Base-by-base conservation (phyloP, 2,113 vertebrate species). In the Podilymbus podiceps region DNA sequence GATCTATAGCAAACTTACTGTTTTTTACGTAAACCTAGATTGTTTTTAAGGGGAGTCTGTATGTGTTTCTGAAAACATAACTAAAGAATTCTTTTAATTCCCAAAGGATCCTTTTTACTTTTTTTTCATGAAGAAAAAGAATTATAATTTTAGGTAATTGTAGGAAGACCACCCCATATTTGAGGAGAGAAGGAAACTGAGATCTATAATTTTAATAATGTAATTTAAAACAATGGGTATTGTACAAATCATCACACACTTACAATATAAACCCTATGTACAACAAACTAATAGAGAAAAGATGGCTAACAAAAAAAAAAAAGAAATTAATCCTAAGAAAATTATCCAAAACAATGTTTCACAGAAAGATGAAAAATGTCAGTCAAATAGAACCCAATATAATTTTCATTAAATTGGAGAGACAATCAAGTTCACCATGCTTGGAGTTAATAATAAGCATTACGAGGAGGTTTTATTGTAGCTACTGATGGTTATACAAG, bases 321-420 rank as follows among this genome's bases (percentile, higher is more conserved):
- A 8, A 31, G 17, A 93, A 95, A 96, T 64, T 44, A 94, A 87
- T 90, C 69, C 19, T 25, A 44, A 78, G 40, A 1, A 85, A 88
- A 93, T 94, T 67, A 88, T 46, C 40, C 78, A 81, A 88, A 96
- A 64, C 8, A 28, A 40, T 15, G 5, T 71, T 89, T 92, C 72
- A 83, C 10, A 87, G 49, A 87, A 81, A 80, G 73, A 33, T 69
- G 69, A 66, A 90, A 91, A 88, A 80, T 6, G 17, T 92, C 82
- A 80, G 12, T 95, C 80, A 91, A 94, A 91, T 55, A 91, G 35
- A 97, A 96, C 27, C 33, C 47, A 96, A 72, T 62, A 84, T 60
- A 71, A 82, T 94, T 97, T 97, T 97, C 84, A 96, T 94, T 78
- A 89, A 95, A 90, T 92, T 60, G 35, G 44, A 96, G 76, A 96